Conservation (phyloP, 2,797 vertebrate species). For the Danio albolineatus region DNA sequence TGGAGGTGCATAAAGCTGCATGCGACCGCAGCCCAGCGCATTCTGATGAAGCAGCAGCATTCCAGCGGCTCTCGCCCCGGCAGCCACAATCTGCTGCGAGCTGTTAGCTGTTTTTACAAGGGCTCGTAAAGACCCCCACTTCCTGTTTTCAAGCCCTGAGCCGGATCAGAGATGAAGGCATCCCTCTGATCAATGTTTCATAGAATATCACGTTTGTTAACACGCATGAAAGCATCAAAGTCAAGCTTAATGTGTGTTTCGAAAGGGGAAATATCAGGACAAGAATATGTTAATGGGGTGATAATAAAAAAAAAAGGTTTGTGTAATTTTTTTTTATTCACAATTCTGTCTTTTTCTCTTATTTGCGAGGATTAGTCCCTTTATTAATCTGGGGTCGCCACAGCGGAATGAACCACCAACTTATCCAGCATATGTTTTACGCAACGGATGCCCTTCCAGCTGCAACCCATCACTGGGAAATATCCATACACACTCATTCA, state of each 20-base stretch:
- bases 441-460: too few species aligned
- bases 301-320: too few species aligned
- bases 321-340: too few species aligned
- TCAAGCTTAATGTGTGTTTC: not conserved
- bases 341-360: too few species aligned
- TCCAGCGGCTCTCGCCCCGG: constrained; percentile 65
- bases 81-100: constrained; percentile 73
- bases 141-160: constrained; percentile 64
- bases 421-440: too few species aligned
- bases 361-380: too few species aligned
- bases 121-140: constrained; percentile 65
- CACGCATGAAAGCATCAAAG: not conserved
- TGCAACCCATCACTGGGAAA: too few species aligned
- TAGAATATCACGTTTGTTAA: not conserved
- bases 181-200: constrained; percentile 5
- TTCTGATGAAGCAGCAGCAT: constrained; percentile 60
- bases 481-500: too few species aligned
- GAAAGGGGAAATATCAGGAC: not conserved
- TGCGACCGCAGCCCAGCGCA: constrained; percentile 50
- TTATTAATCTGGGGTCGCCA: too few species aligned
- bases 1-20: constrained; percentile 56
- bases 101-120: constrained; percentile 67
- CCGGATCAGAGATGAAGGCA: constrained; percentile 49
- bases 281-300: not conserved
- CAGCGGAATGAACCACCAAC: too few species aligned